Evolutionary conservation across 2,888 invertebrate genomes (phyloP), one percentile per base, ranked within the genome.

Genomic region (Oscheius sp.): DNA sequence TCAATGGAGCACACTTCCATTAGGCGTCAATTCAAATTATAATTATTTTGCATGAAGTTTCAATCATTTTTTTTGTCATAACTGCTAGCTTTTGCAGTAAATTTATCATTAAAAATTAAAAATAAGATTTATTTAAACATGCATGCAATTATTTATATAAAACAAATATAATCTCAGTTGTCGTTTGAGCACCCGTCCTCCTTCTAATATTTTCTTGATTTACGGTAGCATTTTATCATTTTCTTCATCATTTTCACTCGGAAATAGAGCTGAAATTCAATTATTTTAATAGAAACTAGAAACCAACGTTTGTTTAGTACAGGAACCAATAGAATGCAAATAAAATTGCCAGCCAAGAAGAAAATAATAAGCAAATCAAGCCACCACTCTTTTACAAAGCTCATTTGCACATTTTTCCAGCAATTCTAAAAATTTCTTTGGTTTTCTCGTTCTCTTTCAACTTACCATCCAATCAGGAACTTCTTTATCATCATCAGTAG

Each of bases 401-500:
- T 70, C 46, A 72, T 72, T 35, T 76, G 74, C 16, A 82, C 74
- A 35, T 75, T 76, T 21, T 76, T 69, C 75, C 74, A 76, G 63
- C 82, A 82, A 55, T 74, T 75, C 82, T 82, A 76, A 41, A 74
- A 13, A 35, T n/a, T 3, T n/a, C 9, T 23, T 25, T 41, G 41
- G 41, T 25, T 25, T 64, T 46, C n/a, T 7, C 23, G 13, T 12
- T n/a, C 43, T 41, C n/a, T 35, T 7, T 13, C 23, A 35, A 76
- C 13, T n/a, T 73, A 81, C 80, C 68, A 53, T 68, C 73, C 74
- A 72, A 45, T 69, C 74, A 13, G 76, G 73, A 58, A 79, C 79
- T 75, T 81, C 81, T 55, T 69, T 74, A 73, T 81, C 81, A 29
- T 81, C 81, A 68, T 81, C 81, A 18, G 76, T 75, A 43, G 69